A percentile compares a stretch with the other conserved stretches of the same genome.
Evolutionary conservation across 2,888 invertebrate genomes (phyloP).

Genomic region (Tipula vernalis): DNA sequence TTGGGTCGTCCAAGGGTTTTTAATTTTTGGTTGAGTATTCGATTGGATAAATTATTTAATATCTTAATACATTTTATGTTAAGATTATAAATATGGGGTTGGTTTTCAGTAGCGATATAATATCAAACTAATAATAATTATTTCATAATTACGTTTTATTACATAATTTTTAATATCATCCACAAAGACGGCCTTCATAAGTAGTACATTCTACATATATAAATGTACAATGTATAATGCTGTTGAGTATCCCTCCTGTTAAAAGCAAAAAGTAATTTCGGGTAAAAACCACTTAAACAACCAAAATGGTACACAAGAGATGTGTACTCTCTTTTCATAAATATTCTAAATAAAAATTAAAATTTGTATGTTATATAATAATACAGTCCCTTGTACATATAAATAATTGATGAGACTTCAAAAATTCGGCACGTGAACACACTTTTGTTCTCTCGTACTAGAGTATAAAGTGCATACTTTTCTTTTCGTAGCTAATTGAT

Average conservation of each 20-base stretch:
- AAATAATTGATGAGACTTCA: background rate
- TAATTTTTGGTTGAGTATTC: background rate
- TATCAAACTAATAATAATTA: background rate
- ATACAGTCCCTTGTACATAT: background rate
- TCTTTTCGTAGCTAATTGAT: background rate
- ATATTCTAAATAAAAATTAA: background rate
- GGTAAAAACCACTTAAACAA: background rate
- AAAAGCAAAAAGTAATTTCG: background rate
- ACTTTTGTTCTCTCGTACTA: background rate
- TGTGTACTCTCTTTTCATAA: background rate
- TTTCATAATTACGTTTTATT: background rate
- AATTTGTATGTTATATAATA: background rate
- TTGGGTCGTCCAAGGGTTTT: background rate
- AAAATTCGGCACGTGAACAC: background rate
- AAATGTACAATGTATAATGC: too few species aligned
- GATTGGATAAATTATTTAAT: background rate
- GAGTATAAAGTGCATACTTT: background rate
- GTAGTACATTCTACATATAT: background rate
- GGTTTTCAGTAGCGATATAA: background rate
- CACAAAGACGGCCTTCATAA: background rate
- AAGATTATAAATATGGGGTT: background rate
- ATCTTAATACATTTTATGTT: background rate
- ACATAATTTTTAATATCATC: background rate
- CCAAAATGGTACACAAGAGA: background rate
- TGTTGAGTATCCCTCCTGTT: background rate